Evolutionary conservation across 2,888 invertebrate species (phyloP).

Genomic region (Heteropelma amictum): DNA sequence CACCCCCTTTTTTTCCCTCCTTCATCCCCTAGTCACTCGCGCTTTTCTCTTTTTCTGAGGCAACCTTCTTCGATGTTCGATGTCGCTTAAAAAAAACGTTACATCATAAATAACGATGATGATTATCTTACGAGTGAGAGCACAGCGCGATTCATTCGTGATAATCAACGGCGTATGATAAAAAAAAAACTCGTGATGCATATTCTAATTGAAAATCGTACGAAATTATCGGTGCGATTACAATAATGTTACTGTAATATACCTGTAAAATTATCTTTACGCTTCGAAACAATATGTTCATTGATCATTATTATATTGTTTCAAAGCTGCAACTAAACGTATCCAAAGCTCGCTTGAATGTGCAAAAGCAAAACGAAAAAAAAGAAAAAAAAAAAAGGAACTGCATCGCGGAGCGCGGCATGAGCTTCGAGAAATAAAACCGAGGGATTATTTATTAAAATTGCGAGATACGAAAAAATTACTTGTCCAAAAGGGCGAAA

Average conservation of each 20-base stretch:
- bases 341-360: conserved; percentile 19
- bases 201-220: conserved; percentile 42
- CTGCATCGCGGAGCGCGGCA: neutral
- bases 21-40: conserved; percentile 1
- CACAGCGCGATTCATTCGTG: conserved; percentile 1
- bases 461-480: no score
- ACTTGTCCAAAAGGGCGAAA: conserved; percentile 1
- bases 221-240: conserved; percentile 32
- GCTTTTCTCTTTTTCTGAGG: conserved; percentile 57
- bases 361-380: no score
- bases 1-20: conserved; percentile 1
- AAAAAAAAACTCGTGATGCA: conserved; percentile 36
- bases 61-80: conserved; percentile 71
- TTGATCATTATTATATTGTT: conserved; percentile 50
- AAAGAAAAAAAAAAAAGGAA: neutral
- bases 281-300: conserved; percentile 18
- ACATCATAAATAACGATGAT: conserved; percentile 2
- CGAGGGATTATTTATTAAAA: conserved; percentile 23
- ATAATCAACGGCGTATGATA: no score
- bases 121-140: conserved; percentile 32
- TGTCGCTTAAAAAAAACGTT: conserved; percentile 66
- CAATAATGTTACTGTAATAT: conserved; percentile 21
- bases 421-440: conserved; percentile 5
- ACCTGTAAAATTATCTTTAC: conserved; percentile 21
- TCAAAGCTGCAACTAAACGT: conserved; percentile 42